Conservation (phyloP, 2,888 invertebrate genomes). For the Drosophila pseudotalamancana region DNA sequence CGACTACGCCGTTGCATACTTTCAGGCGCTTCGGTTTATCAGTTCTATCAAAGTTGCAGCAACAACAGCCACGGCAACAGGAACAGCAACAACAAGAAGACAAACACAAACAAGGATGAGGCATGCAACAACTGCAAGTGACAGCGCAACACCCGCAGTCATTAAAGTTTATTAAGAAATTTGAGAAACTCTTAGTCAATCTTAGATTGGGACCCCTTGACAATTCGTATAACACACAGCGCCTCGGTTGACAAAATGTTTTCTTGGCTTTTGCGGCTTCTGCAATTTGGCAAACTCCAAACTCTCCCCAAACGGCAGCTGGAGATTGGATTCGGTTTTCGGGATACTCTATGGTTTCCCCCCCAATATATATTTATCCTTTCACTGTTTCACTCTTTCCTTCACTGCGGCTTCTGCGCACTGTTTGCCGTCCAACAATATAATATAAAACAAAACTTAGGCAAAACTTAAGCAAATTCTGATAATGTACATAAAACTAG, state of each 20-base stretch:
- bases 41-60: constrained; percentile 71
- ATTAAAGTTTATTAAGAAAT: constrained; percentile 77
- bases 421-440: no score
- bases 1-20: constrained; percentile 50
- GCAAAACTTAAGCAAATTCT: constrained; percentile 46
- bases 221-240: constrained; percentile 24
- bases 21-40: constrained; percentile 56
- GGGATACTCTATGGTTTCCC: background rate
- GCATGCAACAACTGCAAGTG: constrained; percentile 33
- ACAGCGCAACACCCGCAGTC: constrained; percentile 66
- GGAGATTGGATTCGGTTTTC: constrained; percentile 35
- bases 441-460: no score
- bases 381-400: no score
- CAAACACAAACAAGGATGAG: constrained; percentile 10
- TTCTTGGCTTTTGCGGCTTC: constrained; percentile 46
- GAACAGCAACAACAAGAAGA: no score
- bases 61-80: background rate
- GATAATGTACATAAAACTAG: constrained; percentile 14
- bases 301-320: constrained; percentile 16
- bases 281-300: constrained; percentile 53
- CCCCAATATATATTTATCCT: background rate
- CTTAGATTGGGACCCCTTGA: constrained; percentile 31
- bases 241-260: constrained; percentile 41
- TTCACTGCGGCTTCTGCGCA: no score
- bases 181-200: constrained; percentile 51